These are phyloP conservation scores for Dipus sagitta DNA, from an alignment of 2,797 vertebrate species.

Conservation along the genomic window DNA sequence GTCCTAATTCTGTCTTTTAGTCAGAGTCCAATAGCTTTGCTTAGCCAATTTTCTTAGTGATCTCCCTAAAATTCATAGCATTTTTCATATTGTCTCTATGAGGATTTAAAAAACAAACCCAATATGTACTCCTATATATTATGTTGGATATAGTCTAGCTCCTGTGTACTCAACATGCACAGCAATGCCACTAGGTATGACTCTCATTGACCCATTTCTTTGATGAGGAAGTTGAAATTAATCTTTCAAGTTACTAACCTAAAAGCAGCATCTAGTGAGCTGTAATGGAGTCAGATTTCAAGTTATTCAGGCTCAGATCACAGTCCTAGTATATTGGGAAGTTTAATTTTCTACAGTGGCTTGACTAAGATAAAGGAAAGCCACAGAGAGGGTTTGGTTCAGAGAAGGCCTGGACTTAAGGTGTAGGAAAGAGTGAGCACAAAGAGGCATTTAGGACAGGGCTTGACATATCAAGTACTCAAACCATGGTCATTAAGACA, in stretches of 20 bases:
- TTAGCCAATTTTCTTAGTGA: not conserved
- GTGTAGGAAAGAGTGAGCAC: not conserved
- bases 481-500: not conserved
- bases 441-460: slow-evolving; percentile 16
- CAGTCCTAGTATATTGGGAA: not conserved
- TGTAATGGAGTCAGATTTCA: not conserved
- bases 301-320: not conserved
- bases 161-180: not conserved
- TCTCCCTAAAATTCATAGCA: not conserved
- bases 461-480: not conserved
- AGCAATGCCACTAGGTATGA: not conserved
- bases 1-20: not conserved
- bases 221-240: slow-evolving; percentile 16
- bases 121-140: not conserved
- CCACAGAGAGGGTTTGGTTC: not conserved
- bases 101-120: not conserved
- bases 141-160: not conserved
- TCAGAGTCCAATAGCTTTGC: not conserved
- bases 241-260: not conserved
- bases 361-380: not conserved
- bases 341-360: not conserved
- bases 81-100: not conserved
- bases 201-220: not conserved
- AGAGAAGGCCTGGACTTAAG: not conserved
- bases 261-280: slow-evolving; percentile 13